Base-by-base conservation (phyloP, 2,797 vertebrate species). In the Clamator glandarius region DNA sequence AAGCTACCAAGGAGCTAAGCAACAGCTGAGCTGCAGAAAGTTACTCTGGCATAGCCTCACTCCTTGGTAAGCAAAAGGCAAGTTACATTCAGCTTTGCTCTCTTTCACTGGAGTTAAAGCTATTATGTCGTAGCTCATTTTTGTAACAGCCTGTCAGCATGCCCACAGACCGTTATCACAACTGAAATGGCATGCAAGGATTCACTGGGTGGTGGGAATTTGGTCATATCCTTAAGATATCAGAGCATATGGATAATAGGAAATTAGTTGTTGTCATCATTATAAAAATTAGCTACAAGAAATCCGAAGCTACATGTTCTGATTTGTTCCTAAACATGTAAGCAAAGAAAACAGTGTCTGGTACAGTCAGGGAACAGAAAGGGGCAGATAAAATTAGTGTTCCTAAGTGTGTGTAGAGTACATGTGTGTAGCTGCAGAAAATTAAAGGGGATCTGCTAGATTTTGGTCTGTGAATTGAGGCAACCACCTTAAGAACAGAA, bases 21-120 rank as follows among this genome's bases (percentile, higher is more conserved):
- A 67, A 74, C 44, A 94, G n/a, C 29, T 54, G 36, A 91, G 19
- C 9, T 74, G 36, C 25, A 54, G 75, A 85, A 96, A 89, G 57
- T 85, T 79, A 55, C 41, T 61, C 26, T 4, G 3, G 42, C 59
- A 69, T 76, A 87, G 73, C 80, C 39, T 58, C 16, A 33, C 36
- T 80, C 48, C 61, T 87, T 85, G 82, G 62, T n/a, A 85, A 90
- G 69, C 28, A 64, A 29, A 46, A 83, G 36, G 41, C 63, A 84
- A 83, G 72, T 61, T 26, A 51, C 0, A 1, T 85, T 89, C 82
- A 62, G 64, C 64, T 80, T 89, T 15, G 1, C 50, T 26, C 3
- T 64, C 82, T 54, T 91, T 51, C 66, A 39, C 42, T 28, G 24
- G 9, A 36, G 16, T 57, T 89, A 84, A 85, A 82, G n/a, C 24